Conservation (phyloP, 2,888 invertebrate genomes). For the Meganola albula region DNA sequence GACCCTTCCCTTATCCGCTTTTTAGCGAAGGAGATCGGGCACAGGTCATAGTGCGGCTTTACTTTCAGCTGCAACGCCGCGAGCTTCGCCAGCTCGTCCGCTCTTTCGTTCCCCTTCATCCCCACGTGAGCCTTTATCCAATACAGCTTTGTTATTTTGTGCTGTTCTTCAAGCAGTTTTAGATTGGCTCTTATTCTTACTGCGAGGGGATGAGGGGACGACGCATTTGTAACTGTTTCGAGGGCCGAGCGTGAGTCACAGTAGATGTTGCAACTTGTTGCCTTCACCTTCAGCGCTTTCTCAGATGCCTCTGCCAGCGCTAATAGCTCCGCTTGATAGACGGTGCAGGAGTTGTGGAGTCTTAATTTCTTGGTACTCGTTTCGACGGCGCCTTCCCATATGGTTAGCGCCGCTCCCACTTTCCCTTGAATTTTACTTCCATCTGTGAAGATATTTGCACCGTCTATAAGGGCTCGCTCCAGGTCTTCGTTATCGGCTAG, state of each 20-base stretch:
- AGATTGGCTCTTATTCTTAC: not conserved
- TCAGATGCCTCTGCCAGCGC: slow-evolving; percentile 4
- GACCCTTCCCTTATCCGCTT: too few species aligned
- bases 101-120: not conserved
- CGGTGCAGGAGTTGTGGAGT: slow-evolving; percentile 4
- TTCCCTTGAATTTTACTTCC: slow-evolving; percentile 4
- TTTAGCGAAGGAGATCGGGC: too few species aligned
- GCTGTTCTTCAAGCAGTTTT: not conserved
- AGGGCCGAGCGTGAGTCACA: not conserved
- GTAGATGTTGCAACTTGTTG: not conserved
- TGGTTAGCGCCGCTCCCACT: slow-evolving; percentile 3
- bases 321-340: slow-evolving; percentile 9
- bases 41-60: not conserved
- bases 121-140: too few species aligned
- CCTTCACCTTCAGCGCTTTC: not conserved
- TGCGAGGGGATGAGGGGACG: not conserved
- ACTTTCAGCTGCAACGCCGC: not conserved
- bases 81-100: not conserved
- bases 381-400: slow-evolving; percentile 2
- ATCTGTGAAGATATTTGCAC: not conserved
- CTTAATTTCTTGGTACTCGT: slow-evolving; percentile 1
- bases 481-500: not conserved
- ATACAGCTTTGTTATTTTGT: not conserved
- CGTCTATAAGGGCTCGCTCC: not conserved
- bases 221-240: not conserved